Evolutionary conservation across 23 tunicate species (phyloP), one percentile per base, ranked within the genome.

Genomic region (Aplidium turbinatum): DNA sequence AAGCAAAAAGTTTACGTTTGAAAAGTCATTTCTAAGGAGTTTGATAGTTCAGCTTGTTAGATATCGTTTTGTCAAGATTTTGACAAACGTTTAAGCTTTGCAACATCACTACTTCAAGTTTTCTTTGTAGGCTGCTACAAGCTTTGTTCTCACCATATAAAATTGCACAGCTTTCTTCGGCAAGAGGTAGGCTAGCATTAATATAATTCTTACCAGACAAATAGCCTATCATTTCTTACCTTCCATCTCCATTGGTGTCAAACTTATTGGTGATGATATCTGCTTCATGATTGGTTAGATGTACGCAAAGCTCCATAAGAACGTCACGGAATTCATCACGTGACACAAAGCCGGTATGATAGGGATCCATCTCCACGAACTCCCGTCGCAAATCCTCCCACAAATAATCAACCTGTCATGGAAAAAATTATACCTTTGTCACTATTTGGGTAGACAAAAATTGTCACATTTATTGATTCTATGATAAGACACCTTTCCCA

Each of bases 281-380:
- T 5, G 87, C 68, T 65, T 94, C 99, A 75, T 74, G 82, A 78
- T 94, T 80, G 21, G 93, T 82, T 13, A 94, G 74, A 48, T 94
- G 89, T 22, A 81, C 90, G 58, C 99, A 94, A 35, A 87, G 66
- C 39, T 94, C 99, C 70, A 72, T 76, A 7, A 94, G 71, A 9
- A 94, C 79, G 58, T 87, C 90, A 33, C 92, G 72, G 55, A 94
- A 94, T 57, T 94, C 99, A 29, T 87, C 90, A 0, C 85, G 72
- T 23, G 95, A 81, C 16, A 94, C 94, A 61, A 74, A 87, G 7
- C 99, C 99, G 6, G 99, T 94, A 78, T 82, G 95, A 57, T 76
- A 94, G 26, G 99, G 99, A 82, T 94, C 99, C 99, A 94, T 87
- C 38, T 87, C 89, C 13, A 94, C 81, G 63, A 94, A 94, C 27